A percentile compares a stretch with the other conserved stretches of the same genome.
Evolutionary conservation across 2,797 vertebrate species (phyloP).

Genomic region (Heterohyrax brucei): DNA sequence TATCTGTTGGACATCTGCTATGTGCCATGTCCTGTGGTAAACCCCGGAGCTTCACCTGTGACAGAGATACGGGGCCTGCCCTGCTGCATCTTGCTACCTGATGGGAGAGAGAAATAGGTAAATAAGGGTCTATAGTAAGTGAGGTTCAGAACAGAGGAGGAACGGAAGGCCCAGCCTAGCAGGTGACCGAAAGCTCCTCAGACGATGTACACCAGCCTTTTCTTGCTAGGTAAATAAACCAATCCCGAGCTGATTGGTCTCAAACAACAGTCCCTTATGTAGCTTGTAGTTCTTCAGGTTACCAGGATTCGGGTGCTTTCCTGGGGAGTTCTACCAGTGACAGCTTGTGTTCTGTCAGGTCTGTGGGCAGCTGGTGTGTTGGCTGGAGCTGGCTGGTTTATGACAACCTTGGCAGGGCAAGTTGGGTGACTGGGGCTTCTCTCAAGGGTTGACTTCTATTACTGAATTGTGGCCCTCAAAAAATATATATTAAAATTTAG

Average conservation of each 20-base stretch:
- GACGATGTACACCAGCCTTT: fast-evolving
- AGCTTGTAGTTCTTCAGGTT: neutral
- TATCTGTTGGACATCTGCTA: too few species aligned
- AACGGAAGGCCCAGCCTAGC: neutral
- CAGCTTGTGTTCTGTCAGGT: fast-evolving
- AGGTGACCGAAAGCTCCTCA: fast-evolving
- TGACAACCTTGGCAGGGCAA: neutral
- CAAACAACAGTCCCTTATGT: too few species aligned
- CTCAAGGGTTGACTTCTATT: fast-evolving
- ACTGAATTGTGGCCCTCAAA: neutral
- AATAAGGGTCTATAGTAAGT: neutral
- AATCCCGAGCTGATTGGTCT: neutral
- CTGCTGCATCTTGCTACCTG: neutral
- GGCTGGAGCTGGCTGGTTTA: fast-evolving
- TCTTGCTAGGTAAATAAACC: neutral
- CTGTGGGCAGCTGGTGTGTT: neutral
- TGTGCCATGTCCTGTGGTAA: neutral
- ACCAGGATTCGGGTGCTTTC: fast-evolving
- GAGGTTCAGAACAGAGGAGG: neutral
- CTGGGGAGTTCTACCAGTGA: too few species aligned
- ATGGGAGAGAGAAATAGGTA: neutral
- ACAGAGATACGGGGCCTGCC: fast-evolving
- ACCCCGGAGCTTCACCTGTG: neutral
- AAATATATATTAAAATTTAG: neutral
- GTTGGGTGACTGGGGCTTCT: neutral